Evolutionary conservation across 1,140 invertebrate species (phyloP).

Genomic region (Aphelenchoides avenae): DNA sequence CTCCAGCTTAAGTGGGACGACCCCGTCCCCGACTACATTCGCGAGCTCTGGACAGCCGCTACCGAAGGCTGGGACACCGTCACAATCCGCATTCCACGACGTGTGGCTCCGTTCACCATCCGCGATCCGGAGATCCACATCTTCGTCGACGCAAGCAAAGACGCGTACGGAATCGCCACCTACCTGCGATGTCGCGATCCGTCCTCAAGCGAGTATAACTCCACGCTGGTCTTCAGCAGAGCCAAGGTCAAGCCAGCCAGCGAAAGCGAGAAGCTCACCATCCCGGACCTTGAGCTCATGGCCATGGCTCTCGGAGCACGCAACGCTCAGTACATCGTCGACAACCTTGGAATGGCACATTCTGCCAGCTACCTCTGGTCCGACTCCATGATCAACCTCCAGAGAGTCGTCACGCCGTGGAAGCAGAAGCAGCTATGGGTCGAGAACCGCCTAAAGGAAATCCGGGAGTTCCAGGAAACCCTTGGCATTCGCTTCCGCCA

Average conservation of each 20-base stretch:
- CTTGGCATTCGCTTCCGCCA: not conserved
- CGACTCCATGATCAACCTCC: not conserved
- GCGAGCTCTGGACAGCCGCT: not conserved
- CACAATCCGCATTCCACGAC: not conserved
- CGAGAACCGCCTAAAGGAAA: not conserved
- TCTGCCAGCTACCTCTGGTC: not conserved
- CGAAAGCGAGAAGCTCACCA: not conserved
- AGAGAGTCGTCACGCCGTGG: not conserved
- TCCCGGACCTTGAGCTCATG: slow-evolving; percentile 1
- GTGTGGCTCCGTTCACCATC: not conserved
- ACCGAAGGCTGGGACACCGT: not conserved
- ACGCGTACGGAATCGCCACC: not conserved
- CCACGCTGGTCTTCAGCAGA: not conserved
- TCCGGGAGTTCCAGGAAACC: no score
- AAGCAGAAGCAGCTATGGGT: not conserved
- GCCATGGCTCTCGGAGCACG: not conserved
- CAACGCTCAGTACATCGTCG: not conserved
- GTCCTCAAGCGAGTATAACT: not conserved
- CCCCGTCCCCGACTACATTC: not conserved
- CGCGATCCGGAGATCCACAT: not conserved
- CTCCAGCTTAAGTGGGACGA: slow-evolving; percentile 1
- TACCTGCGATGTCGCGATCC: not conserved
- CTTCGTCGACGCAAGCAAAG: slow-evolving; percentile 2
- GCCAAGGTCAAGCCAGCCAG: not conserved
- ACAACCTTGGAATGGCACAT: not conserved